Evolutionary conservation across 2,888 invertebrate genomes (phyloP).

Genomic region (Diloba caeruleocephala): DNA sequence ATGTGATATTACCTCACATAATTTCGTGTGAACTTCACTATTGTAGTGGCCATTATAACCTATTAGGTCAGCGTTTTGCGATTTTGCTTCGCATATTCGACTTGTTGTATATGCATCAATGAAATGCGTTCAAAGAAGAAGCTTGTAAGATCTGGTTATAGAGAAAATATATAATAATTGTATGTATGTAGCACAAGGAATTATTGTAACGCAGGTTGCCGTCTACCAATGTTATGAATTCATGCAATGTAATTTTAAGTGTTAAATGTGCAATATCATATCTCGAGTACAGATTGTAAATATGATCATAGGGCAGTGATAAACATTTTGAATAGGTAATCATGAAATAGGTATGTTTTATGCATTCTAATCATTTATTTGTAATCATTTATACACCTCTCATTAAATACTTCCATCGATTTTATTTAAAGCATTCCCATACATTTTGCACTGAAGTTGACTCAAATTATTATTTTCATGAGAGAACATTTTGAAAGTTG

Average conservation of each 20-base stretch:
- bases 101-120: slow-evolving; percentile 19
- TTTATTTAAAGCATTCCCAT: slow-evolving; percentile 86
- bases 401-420: slow-evolving; percentile 72
- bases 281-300: slow-evolving; percentile 75
- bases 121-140: slow-evolving; percentile 22
- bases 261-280: slow-evolving; percentile 85
- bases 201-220: slow-evolving; percentile 67
- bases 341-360: slow-evolving; percentile 58
- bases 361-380: slow-evolving; percentile 69
- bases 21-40: slow-evolving; percentile 47
- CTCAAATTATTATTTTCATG: slow-evolving; percentile 69
- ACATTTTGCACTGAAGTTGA: slow-evolving; percentile 69
- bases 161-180: slow-evolving; percentile 45
- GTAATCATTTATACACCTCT: slow-evolving; percentile 62
- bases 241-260: slow-evolving; percentile 83
- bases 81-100: slow-evolving; percentile 20
- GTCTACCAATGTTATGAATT: slow-evolving; percentile 74
- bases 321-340: slow-evolving; percentile 61
- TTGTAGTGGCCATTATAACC: slow-evolving; percentile 46
- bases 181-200: slow-evolving; percentile 62
- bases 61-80: slow-evolving; percentile 39
- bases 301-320: slow-evolving; percentile 62
- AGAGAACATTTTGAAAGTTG: slow-evolving; percentile 66
- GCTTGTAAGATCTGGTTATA: slow-evolving; percentile 55
- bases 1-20: slow-evolving; percentile 80